Evolutionary conservation across 1,140 invertebrate species (phyloP), one percentile per base, ranked within the genome.

Genomic region (Streblospio benedicti): DNA sequence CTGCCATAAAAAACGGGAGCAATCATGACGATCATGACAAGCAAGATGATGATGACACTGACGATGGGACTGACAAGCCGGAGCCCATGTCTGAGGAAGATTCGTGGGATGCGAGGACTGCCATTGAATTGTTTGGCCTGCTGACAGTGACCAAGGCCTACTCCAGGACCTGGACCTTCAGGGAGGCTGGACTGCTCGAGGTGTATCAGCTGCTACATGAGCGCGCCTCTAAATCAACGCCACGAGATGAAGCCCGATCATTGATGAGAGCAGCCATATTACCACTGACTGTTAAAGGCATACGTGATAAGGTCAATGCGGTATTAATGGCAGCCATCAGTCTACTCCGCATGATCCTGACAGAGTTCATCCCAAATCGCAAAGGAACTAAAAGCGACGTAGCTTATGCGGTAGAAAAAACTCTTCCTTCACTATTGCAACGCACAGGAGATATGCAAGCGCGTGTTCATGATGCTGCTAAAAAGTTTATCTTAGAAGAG

Each of bases 81-180:
- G 74, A 74, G 54, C 72, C 75, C 31, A 68, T 80, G 69, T 70
- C 81, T 33, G 91, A 95, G 70, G 82, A 88, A 63, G 92, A 95
- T 67, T 85, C 88, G 65, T 88, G 92, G 69, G 91, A 94, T 76
- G 91, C 91, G 9, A 87, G 89, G 0, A 73, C 92, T 38, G 89
- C 91, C 1, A 92, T 95, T 66, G 80, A 91, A 32, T 88, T 94
- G 12, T 95, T 95, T 76, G 92, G 92, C 58, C 86, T 87, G 73
- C 85, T 88, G 47, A 74, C 94, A 78, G 92, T 91, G 77, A 89
- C 93, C 71, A 91, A 92, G 75, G 90, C 93, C 74, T 94, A 92
- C 73, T 92, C 90, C 1, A 92, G 93, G 71, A 91, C 90, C 67
- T 95, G 89, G 77, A 84, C 89, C 16, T 90, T 93, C 71, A 90